Conservation (phyloP, 1,140 invertebrate species). For the Patella vulgata region DNA sequence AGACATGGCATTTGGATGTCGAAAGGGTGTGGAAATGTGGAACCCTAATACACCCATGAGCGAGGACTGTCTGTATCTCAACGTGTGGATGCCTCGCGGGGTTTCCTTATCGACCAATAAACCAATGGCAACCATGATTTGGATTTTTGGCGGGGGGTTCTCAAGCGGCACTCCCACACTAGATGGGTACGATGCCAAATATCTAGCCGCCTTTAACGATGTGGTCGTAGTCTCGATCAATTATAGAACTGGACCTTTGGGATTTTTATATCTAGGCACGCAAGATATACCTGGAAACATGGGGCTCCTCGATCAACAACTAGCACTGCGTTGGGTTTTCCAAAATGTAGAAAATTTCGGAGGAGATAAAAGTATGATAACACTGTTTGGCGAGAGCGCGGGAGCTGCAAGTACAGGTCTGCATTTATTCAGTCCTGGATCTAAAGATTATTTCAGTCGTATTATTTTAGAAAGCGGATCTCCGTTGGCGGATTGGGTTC, state of each 20-base stretch:
- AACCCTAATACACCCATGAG: constrained; percentile 71
- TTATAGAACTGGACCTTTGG: constrained; percentile 81
- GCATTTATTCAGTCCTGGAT: constrained; percentile 87
- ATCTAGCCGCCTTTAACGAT: constrained; percentile 79
- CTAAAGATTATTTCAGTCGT: constrained; percentile 85
- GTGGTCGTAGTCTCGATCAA: constrained; percentile 75
- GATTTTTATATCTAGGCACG: constrained; percentile 73
- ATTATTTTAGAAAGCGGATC: constrained; percentile 72
- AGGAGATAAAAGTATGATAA: constrained; percentile 75
- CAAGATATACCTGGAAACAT: constrained; percentile 53
- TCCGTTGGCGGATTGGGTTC: constrained; percentile 85
- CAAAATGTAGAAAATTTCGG: constrained; percentile 78
- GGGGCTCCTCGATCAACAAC: constrained; percentile 72
- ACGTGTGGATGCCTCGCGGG: constrained; percentile 80
- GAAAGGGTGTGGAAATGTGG: constrained; percentile 46
- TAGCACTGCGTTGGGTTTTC: constrained; percentile 79
- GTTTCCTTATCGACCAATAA: constrained; percentile 53
- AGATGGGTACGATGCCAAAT: constrained; percentile 92
- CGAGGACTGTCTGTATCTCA: constrained; percentile 96
- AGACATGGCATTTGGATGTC: constrained; percentile 14
- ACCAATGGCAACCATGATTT: constrained; percentile 87
- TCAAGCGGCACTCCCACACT: constrained; percentile 89
- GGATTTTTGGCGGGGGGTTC: constrained; percentile 97
- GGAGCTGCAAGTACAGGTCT: constrained; percentile 82
- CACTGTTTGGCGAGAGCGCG: constrained; percentile 76